Conservation (phyloP, 1,140 invertebrate species). For the Cydia splendana region DNA sequence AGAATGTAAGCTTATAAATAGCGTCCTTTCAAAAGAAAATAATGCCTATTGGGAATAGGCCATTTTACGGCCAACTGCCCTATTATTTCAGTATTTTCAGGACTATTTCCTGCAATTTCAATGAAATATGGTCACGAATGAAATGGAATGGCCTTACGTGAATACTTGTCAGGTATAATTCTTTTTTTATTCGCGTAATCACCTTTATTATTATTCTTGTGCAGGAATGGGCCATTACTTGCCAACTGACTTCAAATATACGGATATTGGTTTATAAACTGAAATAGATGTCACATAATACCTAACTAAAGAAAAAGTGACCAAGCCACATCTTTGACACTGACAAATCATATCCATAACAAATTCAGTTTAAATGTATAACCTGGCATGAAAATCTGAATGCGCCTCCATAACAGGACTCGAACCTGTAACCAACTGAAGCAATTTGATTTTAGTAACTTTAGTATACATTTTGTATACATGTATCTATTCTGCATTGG, state of each 20-base stretch:
- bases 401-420: too few species aligned
- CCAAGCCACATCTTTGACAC: too few species aligned
- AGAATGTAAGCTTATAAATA: too few species aligned
- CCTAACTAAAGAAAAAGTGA: too few species aligned
- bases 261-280: not conserved
- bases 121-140: not conserved
- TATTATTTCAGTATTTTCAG: not conserved
- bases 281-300: too few species aligned
- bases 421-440: too few species aligned
- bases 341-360: too few species aligned
- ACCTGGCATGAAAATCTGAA: too few species aligned
- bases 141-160: not conserved
- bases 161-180: not conserved
- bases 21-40: not conserved
- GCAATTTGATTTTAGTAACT: too few species aligned
- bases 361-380: too few species aligned
- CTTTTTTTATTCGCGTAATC: not conserved
- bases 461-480: too few species aligned
- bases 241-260: not conserved
- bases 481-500: too few species aligned
- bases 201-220: not conserved
- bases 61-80: not conserved
- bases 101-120: slow-evolving; percentile 2
- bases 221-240: not conserved
- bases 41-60: not conserved